Evolutionary conservation across 1,140 invertebrate genomes (phyloP).

Genomic region (Steinernema feltiae): DNA sequence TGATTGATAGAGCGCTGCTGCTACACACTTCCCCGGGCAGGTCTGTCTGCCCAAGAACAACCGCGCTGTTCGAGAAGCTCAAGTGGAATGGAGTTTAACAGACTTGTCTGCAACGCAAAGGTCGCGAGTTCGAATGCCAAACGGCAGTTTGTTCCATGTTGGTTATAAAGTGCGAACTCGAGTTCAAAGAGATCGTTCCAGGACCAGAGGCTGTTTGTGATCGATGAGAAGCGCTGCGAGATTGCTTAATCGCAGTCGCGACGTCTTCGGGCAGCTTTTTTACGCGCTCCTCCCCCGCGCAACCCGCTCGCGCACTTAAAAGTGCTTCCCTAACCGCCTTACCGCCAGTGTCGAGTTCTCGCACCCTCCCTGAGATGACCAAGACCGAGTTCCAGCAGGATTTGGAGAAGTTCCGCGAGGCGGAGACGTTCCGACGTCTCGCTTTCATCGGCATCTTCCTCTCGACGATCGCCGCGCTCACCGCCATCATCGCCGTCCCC

Average conservation of each 20-base stretch:
- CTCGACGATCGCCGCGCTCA: slow-evolving; percentile 27
- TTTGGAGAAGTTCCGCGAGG: slow-evolving; percentile 24
- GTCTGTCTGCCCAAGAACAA: too few species aligned
- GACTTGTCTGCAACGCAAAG: too few species aligned
- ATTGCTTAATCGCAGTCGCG: slow-evolving; percentile 2
- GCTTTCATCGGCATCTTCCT: slow-evolving; percentile 33
- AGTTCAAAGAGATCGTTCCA: too few species aligned
- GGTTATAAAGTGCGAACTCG: too few species aligned
- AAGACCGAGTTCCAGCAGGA: slow-evolving; percentile 17
- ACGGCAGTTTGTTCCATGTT: too few species aligned
- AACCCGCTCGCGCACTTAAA: not conserved
- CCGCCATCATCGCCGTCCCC: slow-evolving; percentile 33
- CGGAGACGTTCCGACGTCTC: slow-evolving; percentile 23
- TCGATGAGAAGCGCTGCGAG: too few species aligned
- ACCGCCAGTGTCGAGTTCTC: not conserved
- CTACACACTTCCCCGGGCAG: too few species aligned
- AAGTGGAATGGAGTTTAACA: too few species aligned
- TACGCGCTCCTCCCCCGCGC: slow-evolving; percentile 2
- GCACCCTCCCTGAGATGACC: not conserved
- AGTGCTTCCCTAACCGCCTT: not conserved
- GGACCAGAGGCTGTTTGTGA: too few species aligned
- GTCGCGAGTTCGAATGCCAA: too few species aligned
- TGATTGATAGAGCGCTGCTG: too few species aligned
- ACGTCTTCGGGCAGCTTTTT: slow-evolving; percentile 11
- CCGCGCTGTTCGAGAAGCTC: too few species aligned